Conservation (phyloP, 1,140 invertebrate genomes). For the Euschistus heros region DNA sequence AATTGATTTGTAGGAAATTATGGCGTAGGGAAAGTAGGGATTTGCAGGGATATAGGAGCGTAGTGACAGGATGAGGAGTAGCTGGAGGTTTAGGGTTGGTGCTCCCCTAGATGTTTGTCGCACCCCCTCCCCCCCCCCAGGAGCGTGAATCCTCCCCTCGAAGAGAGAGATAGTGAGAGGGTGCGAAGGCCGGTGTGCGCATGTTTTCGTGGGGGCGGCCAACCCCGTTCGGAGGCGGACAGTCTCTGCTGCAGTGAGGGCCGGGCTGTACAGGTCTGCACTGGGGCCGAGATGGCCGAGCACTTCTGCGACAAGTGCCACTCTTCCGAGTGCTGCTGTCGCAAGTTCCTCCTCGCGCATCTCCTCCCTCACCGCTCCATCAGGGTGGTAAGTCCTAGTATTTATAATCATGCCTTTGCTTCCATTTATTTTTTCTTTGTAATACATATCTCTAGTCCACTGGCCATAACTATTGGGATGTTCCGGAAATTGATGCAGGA, state of each 20-base stretch:
- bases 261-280: neutral
- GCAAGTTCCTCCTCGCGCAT: constrained; percentile 15
- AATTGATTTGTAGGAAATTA: too few species aligned
- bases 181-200: neutral
- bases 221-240: neutral
- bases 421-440: too few species aligned
- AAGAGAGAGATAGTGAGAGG: neutral
- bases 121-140: neutral
- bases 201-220: constrained; percentile 14
- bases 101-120: neutral
- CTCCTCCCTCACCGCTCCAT: constrained; percentile 21
- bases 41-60: neutral
- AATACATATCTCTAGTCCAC: too few species aligned
- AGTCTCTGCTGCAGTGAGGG: constrained; percentile 1
- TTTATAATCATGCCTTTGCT: too few species aligned
- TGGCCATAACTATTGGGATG: too few species aligned
- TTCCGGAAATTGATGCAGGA: too few species aligned
- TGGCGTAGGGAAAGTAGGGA: neutral
- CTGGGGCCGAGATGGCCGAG: neutral
- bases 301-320: constrained; percentile 17
- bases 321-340: constrained; percentile 18
- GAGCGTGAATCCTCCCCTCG: neutral
- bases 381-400: constrained; percentile 11
- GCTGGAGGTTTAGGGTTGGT: neutral
- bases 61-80: neutral